Evolutionary conservation across 2,797 vertebrate species (phyloP).

Genomic region (Crypturellus tataupa): DNA sequence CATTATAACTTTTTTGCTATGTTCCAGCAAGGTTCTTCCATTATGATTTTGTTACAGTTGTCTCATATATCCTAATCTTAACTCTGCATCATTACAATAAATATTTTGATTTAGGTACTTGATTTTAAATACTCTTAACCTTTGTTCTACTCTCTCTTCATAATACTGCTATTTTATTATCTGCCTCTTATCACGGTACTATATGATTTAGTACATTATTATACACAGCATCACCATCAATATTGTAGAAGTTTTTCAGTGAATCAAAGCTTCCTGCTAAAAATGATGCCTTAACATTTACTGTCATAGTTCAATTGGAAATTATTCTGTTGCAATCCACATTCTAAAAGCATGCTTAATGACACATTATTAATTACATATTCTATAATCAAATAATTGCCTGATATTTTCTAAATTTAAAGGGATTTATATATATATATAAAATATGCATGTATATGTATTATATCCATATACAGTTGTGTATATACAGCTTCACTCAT

Average conservation of each 20-base stretch:
- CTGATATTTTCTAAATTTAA: neutral
- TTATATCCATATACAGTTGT: neutral
- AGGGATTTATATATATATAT: neutral
- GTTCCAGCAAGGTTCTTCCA: neutral
- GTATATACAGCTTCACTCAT: neutral
- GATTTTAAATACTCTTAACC: neutral
- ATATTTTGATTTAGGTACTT: neutral
- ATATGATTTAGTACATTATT: neutral
- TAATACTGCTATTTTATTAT: neutral
- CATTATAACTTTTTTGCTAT: neutral
- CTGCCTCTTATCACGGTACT: neutral
- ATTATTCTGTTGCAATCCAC: neutral
- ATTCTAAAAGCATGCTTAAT: neutral
- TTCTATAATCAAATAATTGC: neutral
- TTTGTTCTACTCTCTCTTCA: neutral
- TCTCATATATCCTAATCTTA: neutral
- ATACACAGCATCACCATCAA: neutral
- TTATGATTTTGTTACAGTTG: neutral
- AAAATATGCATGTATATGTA: neutral
- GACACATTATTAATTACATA: neutral
- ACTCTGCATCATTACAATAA: neutral
- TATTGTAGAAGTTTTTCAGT: neutral
- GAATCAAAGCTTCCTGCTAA: neutral
- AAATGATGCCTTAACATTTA: neutral
- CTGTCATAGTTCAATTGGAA: neutral